Evolutionary conservation across 53 echinoderm and acorn worm species (phyloP), one percentile per base, ranked within the genome.

Genomic region (Antedon mediterranea): DNA sequence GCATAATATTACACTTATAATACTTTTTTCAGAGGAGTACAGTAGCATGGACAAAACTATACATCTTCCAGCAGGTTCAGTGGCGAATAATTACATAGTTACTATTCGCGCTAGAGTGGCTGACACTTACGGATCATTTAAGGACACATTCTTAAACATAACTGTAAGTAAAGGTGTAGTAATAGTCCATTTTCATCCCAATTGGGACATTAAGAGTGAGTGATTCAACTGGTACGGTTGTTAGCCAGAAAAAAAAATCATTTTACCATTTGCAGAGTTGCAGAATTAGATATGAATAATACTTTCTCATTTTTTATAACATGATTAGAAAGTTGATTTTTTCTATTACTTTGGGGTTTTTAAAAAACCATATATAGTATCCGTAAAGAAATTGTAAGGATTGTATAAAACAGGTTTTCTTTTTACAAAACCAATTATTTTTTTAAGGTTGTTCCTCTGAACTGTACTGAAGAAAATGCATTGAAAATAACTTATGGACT

Each of bases 331-430:
- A n/a, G n/a, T n/a, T n/a, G n/a, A n/a, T n/a, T n/a, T n/a, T n/a
- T n/a, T n/a, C n/a, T n/a, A n/a, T n/a, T n/a, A n/a, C n/a, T n/a
- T n/a, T n/a, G n/a, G n/a, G n/a, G n/a, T n/a, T n/a, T n/a, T n/a
- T n/a, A n/a, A n/a, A n/a, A n/a, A n/a, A n/a, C n/a, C n/a, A n/a
- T n/a, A n/a, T n/a, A n/a, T n/a, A n/a, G n/a, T n/a, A n/a, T n/a
- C n/a, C n/a, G n/a, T n/a, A n/a, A n/a, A n/a, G n/a, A n/a, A n/a
- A n/a, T n/a, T n/a, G n/a, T n/a, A n/a, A n/a, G n/a, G n/a, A n/a
- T n/a, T n/a, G n/a, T n/a, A n/a, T n/a, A n/a, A n/a, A 83, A 0
- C 88, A 91, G 37, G 37, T 11, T 37, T 37, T 6, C n/a, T n/a
- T 37, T 4, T 6, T 37, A 37, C 37, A 6, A 37, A 11, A 6